Evolutionary conservation across 1,140 invertebrate species (phyloP).

Genomic region (Telenomus remus): DNA sequence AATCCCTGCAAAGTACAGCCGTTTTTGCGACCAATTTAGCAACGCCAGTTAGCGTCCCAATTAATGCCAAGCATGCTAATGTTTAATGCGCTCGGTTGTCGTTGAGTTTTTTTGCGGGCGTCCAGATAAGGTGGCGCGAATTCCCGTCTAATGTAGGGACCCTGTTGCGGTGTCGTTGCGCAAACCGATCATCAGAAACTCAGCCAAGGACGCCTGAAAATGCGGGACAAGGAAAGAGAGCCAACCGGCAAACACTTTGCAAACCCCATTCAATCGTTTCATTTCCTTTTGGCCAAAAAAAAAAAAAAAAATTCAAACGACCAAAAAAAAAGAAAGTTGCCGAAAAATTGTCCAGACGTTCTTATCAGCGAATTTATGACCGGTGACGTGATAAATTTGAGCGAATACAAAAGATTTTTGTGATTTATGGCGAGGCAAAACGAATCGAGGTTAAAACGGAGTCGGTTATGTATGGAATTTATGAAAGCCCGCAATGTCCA

Average conservation of each 20-base stretch:
- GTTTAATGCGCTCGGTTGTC: constrained; percentile 34
- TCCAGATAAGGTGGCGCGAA: constrained; percentile 42
- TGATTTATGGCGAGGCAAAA: no score
- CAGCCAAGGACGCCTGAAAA: constrained; percentile 63
- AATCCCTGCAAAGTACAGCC: not conserved
- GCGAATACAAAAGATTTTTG: no score
- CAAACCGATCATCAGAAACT: constrained; percentile 58
- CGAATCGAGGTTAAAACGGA: constrained; percentile 28
- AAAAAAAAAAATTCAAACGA: no score
- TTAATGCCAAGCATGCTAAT: constrained; percentile 40
- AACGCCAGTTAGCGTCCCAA: constrained; percentile 33
- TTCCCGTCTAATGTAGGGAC: constrained; percentile 52
- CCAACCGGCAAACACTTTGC: constrained; percentile 13
- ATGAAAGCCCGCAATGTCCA: constrained; percentile 36
- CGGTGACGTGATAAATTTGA: no score
- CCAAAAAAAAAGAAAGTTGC: not conserved
- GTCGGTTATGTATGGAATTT: constrained; percentile 24
- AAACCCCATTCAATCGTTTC: not conserved
- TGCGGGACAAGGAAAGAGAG: constrained; percentile 61
- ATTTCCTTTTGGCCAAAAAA: not conserved
- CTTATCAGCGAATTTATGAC: no score
- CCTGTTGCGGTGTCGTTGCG: constrained; percentile 40
- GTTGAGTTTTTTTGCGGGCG: constrained; percentile 25
- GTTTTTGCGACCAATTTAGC: constrained; percentile 29
- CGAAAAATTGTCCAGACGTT: not conserved